Conservation (phyloP, 2,797 vertebrate species). For the Oreochromis grahami region DNA sequence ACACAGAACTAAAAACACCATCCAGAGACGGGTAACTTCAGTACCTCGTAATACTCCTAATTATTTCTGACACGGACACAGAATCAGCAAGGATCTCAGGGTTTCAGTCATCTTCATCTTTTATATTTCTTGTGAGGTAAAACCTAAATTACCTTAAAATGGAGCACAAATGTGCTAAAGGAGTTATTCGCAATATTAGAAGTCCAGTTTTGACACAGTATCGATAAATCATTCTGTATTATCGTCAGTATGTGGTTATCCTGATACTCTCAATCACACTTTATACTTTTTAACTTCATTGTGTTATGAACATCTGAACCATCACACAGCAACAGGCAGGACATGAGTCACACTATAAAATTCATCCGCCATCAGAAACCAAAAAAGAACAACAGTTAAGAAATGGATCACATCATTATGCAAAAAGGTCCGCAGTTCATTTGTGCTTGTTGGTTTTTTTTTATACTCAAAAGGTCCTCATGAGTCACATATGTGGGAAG, state of each 20-base stretch:
- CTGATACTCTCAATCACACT: background rate
- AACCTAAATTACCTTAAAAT: background rate
- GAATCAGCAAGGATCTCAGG: background rate
- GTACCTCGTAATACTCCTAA: background rate
- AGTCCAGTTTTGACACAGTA: background rate
- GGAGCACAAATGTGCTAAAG: background rate
- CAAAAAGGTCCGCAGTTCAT: background rate
- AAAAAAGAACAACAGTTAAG: background rate
- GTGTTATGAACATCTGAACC: background rate
- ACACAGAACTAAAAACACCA: no score
- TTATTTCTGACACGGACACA: background rate
- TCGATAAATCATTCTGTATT: background rate
- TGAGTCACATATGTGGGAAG: background rate
- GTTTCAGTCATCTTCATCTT: background rate
- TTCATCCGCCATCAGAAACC: background rate
- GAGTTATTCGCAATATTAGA: background rate
- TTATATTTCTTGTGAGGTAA: background rate
- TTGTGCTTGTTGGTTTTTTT: accelerated
- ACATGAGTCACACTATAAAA: background rate
- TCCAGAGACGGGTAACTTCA: no score
- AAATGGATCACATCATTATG: background rate
- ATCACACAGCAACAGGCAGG: background rate
- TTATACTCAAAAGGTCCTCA: background rate
- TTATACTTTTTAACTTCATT: background rate
- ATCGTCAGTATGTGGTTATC: background rate